These are phyloP conservation scores for Cephus pulcher DNA, from an alignment of 2,888 invertebrate genomes.

Conservation along the genomic window DNA sequence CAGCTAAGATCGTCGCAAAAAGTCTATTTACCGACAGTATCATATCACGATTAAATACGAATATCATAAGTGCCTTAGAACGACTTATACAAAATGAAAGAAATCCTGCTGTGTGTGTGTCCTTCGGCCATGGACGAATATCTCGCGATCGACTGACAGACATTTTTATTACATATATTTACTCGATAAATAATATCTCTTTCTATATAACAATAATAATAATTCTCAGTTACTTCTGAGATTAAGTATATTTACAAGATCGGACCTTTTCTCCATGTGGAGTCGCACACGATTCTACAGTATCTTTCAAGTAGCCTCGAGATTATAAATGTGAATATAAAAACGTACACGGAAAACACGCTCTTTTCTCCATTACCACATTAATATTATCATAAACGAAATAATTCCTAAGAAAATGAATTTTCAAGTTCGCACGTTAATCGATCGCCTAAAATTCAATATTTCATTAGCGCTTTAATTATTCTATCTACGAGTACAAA, in stretches of 20 bases:
- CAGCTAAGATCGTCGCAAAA: neutral
- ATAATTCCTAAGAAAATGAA: neutral
- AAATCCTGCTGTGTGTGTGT: neutral
- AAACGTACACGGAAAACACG: neutral
- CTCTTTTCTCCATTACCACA: neutral
- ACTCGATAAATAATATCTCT: neutral
- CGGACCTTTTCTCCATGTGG: neutral
- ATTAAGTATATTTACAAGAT: neutral
- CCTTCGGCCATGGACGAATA: neutral
- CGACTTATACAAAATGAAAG: neutral
- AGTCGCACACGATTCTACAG: neutral
- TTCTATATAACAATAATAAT: neutral
- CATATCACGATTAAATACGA: slow-evolving; percentile 18
- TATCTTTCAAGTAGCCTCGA: neutral
- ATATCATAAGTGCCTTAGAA: slow-evolving; percentile 10
- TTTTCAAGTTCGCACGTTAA: neutral
- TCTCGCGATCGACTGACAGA: neutral
- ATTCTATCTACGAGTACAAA: neutral
- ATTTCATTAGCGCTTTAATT: neutral
- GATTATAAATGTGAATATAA: neutral
- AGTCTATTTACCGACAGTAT: slow-evolving; percentile 19
- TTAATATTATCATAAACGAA: neutral
- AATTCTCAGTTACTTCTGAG: neutral
- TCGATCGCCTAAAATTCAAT: neutral
- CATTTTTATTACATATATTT: neutral